Percentiles rank a stretch among this genome's conserved stretches.
Evolutionary conservation across 2,113 vertebrate genomes (phyloP).

Genomic region (Trinectes maculatus): DNA sequence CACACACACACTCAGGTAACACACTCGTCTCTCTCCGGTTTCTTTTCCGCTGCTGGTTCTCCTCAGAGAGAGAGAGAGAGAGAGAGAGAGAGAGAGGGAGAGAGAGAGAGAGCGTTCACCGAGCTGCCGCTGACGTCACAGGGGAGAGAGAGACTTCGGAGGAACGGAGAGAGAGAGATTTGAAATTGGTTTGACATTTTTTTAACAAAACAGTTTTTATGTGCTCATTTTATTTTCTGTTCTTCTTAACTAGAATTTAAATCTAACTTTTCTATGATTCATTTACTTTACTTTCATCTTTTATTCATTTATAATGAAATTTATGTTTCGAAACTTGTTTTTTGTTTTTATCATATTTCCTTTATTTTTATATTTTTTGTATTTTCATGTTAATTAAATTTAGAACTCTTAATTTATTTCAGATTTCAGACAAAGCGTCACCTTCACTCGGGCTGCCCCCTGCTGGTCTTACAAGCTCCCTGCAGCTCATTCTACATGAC

Average conservation of each 20-base stretch:
- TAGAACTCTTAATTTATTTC: too few relatives aligned
- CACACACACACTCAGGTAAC: neutral
- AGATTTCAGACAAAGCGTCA: neutral
- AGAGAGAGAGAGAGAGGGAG: constrained; percentile 13
- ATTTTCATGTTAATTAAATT: too few relatives aligned
- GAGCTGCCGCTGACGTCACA: constrained; percentile 56
- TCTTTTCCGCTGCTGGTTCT: constrained; percentile 28
- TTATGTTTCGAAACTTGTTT: too few relatives aligned
- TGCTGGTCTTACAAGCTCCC: neutral
- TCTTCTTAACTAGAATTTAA: too few relatives aligned
- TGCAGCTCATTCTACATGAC: neutral
- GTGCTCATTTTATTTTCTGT: too few relatives aligned
- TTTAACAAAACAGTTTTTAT: too few relatives aligned
- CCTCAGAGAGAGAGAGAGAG: constrained; percentile 13
- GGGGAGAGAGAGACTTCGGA: constrained; percentile 37
- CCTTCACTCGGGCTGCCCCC: neutral
- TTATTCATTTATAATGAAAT: too few relatives aligned
- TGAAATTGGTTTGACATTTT: too few relatives aligned
- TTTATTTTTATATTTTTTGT: too few relatives aligned
- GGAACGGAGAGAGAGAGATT: neutral
- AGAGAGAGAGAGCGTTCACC: constrained; percentile 8
- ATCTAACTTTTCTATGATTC: too few relatives aligned
- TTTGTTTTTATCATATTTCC: too few relatives aligned
- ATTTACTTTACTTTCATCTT: too few relatives aligned
- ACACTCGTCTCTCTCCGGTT: constrained; percentile 14